These are phyloP conservation scores for Mesorhabditis spiculigera DNA, from an alignment of 2,888 invertebrate genomes.

Conservation along the genomic window DNA sequence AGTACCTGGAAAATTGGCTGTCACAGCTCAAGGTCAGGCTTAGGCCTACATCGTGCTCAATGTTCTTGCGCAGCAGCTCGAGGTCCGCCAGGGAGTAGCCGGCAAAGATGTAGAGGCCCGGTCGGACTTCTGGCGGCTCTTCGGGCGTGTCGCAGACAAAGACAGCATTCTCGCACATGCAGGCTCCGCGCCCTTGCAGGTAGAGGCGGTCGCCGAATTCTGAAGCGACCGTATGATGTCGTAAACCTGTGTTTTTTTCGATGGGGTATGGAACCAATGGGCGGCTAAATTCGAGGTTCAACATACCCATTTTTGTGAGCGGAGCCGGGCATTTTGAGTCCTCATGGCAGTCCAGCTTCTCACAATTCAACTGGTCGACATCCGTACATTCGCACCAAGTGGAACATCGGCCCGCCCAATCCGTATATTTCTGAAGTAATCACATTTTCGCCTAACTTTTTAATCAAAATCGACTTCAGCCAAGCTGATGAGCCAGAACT, in stretches of 20 bases:
- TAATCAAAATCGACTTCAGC: background rate
- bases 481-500: background rate
- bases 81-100: slow-evolving; percentile 49
- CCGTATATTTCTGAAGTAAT: slow-evolving; percentile 31
- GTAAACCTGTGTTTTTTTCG: background rate
- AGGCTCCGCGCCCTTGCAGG: slow-evolving; percentile 51
- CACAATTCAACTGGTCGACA: slow-evolving; percentile 39
- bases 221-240: slow-evolving; percentile 15
- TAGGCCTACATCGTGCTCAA: slow-evolving; percentile 29
- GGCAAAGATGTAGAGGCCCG: slow-evolving; percentile 42
- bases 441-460: background rate
- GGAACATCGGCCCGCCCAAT: slow-evolving; percentile 51
- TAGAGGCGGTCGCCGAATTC: slow-evolving; percentile 53
- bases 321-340: slow-evolving; percentile 40
- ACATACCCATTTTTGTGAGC: slow-evolving; percentile 41
- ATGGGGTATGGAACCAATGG: background rate
- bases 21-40: background rate
- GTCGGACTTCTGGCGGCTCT: slow-evolving; percentile 34
- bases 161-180: slow-evolving; percentile 44
- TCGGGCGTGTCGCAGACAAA: slow-evolving; percentile 52
- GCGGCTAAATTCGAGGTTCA: too few species aligned
- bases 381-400: slow-evolving; percentile 51
- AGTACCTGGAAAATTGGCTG: slow-evolving; percentile 15
- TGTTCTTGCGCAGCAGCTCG: slow-evolving; percentile 37
- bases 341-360: slow-evolving; percentile 39